These are phyloP conservation scores for Operophtera brumata DNA, from an alignment of 2,888 invertebrate genomes.

Conservation along the genomic window DNA sequence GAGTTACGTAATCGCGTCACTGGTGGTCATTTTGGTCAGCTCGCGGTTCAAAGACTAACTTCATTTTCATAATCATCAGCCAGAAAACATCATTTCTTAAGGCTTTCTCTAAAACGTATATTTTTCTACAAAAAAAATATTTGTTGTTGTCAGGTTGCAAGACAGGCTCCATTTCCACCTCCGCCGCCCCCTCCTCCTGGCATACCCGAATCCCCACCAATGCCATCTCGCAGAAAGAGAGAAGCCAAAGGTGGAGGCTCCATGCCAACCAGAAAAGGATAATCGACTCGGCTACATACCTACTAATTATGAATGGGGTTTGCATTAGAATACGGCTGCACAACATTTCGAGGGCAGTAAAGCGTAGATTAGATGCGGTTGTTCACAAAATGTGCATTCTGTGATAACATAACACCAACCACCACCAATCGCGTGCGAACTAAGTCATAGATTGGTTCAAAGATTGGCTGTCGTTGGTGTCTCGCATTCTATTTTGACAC, in stretches of 20 bases:
- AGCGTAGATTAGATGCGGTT: too few species aligned
- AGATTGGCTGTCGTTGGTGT: too few species aligned
- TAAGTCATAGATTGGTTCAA: too few species aligned
- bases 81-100: not conserved
- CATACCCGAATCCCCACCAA: conserved; percentile 29
- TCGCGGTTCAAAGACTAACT: not conserved
- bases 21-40: not conserved
- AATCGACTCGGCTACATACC: conserved; percentile 19
- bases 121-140: not conserved
- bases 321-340: too few species aligned
- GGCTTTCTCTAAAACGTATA: too few species aligned
- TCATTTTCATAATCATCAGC: not conserved
- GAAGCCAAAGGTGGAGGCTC: conserved; percentile 70
- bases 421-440: too few species aligned
- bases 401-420: too few species aligned
- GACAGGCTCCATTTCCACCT: conserved; percentile 43
- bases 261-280: conserved; percentile 69
- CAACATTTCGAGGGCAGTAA: too few species aligned
- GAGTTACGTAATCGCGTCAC: too few species aligned
- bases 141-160: conserved; percentile 46
- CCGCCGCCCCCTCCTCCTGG: conserved; percentile 29
- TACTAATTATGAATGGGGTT: too few species aligned
- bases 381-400: too few species aligned
- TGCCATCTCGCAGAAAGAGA: conserved; percentile 43
- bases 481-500: too few species aligned